Evolutionary conservation across 2,797 vertebrate genomes (phyloP), one percentile per base, ranked within the genome.

Genomic region (Lutjanus argentimaculatus): DNA sequence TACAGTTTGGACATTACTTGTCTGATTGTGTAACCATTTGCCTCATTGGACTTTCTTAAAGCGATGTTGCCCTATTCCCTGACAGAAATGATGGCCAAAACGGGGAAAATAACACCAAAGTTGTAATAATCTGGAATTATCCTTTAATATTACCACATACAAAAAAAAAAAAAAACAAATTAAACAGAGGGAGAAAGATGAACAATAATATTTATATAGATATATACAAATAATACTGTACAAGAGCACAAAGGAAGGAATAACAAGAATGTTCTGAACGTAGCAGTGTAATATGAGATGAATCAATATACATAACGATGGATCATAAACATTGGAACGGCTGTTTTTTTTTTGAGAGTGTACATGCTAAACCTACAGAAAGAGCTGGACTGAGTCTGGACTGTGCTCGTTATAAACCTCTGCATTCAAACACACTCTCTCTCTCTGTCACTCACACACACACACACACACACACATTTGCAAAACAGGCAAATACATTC

Each of bases 181-280:
- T 36, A 36, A 36, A 36, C 30, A 59, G 62, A 59, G 16, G 25
- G 48, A 63, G 57, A 82, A 82, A 85, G 79, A 87, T 79, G 79
- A 82, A 92, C 87, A 86, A 92, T 88, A 88, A 94, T 88, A 94
- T 94, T 93, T 93, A 93, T 92, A 86, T 87, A 89, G 89, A 88
- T 91, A 94, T 93, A 86, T 92, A 94, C 93, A 94, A 94, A 92
- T 91, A 91, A 93, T 85, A 94, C 94, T 94, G 93, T 95, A 94
- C 93, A 95, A 57, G 75, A 90, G 85, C 87, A 92, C 83, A 85
- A 82, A 91, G 72, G 72, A 85, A 77, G 71, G 77, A 80, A 85
- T 51, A 88, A 74, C 10, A 76, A 36, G 40, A 57, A 10, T 5
- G 58, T 68, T 85, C 64, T 80, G 79, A 72, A 67, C 79, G 80